Percentiles rank a stretch among this genome's conserved stretches.
Conservation (phyloP, 1,140 invertebrate species). For the Cotesia typhae region DNA sequence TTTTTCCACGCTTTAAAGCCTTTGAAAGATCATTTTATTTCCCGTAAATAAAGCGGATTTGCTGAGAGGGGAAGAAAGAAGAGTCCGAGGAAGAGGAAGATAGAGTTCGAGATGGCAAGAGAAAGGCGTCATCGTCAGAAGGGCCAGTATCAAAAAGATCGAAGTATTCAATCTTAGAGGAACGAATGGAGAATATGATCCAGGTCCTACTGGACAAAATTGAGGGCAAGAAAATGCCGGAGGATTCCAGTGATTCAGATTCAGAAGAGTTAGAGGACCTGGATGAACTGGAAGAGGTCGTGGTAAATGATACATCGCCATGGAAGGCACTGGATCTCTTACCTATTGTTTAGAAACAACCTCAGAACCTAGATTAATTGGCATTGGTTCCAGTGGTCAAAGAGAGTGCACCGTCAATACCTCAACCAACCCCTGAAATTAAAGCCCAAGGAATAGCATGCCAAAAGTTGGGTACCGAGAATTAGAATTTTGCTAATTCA, state of each 20-base stretch:
- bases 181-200: slow-evolving; percentile 1
- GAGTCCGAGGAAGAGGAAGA: neutral
- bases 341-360: neutral
- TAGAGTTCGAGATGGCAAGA: neutral
- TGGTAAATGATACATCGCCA: neutral
- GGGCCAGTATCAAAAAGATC: neutral
- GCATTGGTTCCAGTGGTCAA: slow-evolving; percentile 36
- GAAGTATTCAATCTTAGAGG: neutral
- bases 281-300: neutral
- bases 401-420: slow-evolving; percentile 39
- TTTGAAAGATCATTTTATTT: slow-evolving; percentile 26
- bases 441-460: slow-evolving; percentile 38
- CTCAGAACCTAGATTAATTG: slow-evolving; percentile 1
- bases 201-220: neutral
- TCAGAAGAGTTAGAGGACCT: slow-evolving; percentile 11
- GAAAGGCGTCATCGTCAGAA: neutral
- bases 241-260: slow-evolving; percentile 6
- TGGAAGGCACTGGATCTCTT: neutral
- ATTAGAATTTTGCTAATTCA: slow-evolving; percentile 34
- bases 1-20: slow-evolving; percentile 27
- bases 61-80: neutral
- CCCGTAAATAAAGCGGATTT: neutral
- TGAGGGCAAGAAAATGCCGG: neutral
- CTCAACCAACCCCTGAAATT: slow-evolving; percentile 36
- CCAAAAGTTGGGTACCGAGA: slow-evolving; percentile 30